These are phyloP conservation scores for Serilophus lunatus DNA, from an alignment of 2,113 vertebrate genomes.

Conservation along the genomic window DNA sequence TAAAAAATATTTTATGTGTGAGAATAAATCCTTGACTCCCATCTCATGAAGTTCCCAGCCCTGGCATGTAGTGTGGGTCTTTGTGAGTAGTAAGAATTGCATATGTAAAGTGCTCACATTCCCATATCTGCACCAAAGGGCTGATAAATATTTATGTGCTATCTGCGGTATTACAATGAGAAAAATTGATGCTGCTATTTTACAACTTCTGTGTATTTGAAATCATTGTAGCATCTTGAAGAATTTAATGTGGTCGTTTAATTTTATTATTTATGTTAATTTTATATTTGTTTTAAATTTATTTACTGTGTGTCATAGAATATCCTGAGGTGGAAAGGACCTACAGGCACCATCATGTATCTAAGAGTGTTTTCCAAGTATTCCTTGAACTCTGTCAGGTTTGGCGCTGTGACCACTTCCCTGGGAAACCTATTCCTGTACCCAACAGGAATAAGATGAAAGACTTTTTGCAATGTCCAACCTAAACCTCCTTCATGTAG, in stretches of 20 bases:
- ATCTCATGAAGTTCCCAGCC: background rate
- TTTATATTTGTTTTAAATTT: background rate
- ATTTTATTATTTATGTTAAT: no score
- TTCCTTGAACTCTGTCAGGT: no score
- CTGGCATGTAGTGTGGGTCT: background rate
- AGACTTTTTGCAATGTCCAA: background rate
- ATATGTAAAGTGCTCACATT: background rate
- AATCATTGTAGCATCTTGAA: background rate
- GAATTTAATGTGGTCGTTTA: background rate
- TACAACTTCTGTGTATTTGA: background rate
- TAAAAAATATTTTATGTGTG: background rate
- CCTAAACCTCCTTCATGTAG: background rate
- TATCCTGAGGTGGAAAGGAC: no score
- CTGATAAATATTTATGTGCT: background rate
- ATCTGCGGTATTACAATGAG: background rate
- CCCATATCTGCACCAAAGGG: background rate
- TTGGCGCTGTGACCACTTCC: no score
- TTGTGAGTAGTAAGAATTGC: background rate
- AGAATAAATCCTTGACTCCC: background rate
- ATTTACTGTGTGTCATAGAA: background rate
- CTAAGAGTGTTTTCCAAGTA: no score
- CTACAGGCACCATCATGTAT: no score
- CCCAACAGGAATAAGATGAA: no score
- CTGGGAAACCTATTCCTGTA: background rate
- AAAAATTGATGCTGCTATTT: background rate